Evolutionary conservation across 2,797 vertebrate species (phyloP).

Genomic region (Anisognathus igniventris): DNA sequence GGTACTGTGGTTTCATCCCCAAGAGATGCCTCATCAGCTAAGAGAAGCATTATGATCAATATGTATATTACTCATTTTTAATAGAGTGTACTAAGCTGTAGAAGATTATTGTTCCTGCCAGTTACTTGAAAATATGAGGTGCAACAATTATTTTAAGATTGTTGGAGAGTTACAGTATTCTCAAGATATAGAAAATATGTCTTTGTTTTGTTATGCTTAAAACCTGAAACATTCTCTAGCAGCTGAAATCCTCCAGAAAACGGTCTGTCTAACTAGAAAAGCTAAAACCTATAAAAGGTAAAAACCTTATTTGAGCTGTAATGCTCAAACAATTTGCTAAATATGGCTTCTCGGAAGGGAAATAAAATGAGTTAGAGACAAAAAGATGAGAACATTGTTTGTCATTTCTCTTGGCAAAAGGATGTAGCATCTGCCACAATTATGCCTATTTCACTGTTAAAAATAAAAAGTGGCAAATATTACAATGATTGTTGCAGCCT

Average conservation of each 20-base stretch:
- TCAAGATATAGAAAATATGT: constrained; percentile 42
- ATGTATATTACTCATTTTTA: constrained; percentile 54
- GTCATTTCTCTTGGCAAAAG: constrained; percentile 21
- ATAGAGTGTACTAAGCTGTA: constrained; percentile 47
- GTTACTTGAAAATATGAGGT: constrained; percentile 57
- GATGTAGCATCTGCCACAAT: not conserved
- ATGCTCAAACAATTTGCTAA: constrained; percentile 12
- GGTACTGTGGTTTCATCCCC: constrained; percentile 49
- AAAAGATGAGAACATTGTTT: not conserved
- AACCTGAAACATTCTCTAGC: not conserved
- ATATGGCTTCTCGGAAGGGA: not conserved
- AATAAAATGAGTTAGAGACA: not conserved
- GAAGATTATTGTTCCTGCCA: constrained; percentile 57
- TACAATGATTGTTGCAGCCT: not conserved
- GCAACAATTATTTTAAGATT: constrained; percentile 61
- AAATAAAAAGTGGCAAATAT: not conserved
- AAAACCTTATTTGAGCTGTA: not conserved
- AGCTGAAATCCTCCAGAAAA: constrained; percentile 12
- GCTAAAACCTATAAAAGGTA: constrained; percentile 30
- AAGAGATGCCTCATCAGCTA: constrained; percentile 57
- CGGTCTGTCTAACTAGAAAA: not conserved
- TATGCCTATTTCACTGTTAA: not conserved
- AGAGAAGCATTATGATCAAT: constrained; percentile 53
- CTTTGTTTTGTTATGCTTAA: constrained; percentile 27
- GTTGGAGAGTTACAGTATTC: constrained; percentile 32